Percentiles rank a stretch among this genome's conserved stretches.
Evolutionary conservation across 2,113 vertebrate genomes (phyloP).

Genomic region (Malurus elegans): DNA sequence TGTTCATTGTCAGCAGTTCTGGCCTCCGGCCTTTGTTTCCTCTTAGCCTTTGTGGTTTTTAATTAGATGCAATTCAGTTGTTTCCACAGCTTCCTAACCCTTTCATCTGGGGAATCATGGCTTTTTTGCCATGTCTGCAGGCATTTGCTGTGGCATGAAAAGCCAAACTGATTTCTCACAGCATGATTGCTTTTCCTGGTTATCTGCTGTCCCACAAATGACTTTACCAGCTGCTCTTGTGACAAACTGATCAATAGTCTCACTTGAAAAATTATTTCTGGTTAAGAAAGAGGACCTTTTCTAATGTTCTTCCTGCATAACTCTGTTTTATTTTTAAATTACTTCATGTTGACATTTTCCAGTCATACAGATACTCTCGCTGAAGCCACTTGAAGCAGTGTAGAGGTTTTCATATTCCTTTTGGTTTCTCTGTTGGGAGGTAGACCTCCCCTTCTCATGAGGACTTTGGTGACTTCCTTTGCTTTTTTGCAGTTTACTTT

Average conservation of each 20-base stretch:
- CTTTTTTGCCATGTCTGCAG: background rate
- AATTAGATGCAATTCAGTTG: slow-evolving; percentile 9
- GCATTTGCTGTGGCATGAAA: background rate
- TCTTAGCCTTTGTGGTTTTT: background rate
- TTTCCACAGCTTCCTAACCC: background rate
- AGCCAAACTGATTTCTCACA: background rate
- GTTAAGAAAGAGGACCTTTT: background rate
- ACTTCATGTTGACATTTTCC: background rate
- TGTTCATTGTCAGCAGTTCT: background rate
- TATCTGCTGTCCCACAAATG: background rate
- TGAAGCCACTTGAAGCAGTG: background rate
- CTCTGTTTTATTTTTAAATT: background rate
- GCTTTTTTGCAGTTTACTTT: background rate
- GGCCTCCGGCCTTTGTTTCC: background rate
- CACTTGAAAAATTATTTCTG: background rate
- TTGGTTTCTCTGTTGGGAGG: background rate
- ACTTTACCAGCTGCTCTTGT: background rate
- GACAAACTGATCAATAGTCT: background rate
- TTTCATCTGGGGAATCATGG: background rate
- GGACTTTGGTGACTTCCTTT: background rate
- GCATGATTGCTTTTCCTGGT: background rate
- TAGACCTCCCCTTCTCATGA: background rate
- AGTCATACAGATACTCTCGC: background rate
- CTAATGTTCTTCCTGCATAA: background rate
- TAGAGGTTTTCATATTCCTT: background rate